These are phyloP conservation scores for Barnardius zonarius DNA, from an alignment of 2,113 vertebrate genomes.

Conservation along the genomic window DNA sequence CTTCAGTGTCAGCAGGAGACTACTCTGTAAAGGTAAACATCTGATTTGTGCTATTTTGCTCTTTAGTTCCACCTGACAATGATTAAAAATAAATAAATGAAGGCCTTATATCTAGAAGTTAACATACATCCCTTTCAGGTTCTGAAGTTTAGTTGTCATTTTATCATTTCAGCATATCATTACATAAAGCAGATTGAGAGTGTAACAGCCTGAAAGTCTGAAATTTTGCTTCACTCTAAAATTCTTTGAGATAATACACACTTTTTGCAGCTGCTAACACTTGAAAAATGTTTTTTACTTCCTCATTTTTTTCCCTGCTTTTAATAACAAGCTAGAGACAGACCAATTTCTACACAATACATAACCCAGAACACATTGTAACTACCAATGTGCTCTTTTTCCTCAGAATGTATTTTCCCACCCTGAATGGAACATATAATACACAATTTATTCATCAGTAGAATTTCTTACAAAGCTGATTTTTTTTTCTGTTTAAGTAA, in stretches of 20 bases:
- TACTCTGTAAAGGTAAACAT: neutral
- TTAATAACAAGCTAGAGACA: slow-evolving; percentile 33
- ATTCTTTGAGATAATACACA: neutral
- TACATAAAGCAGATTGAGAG: neutral
- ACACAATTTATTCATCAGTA: neutral
- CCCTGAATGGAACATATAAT: neutral
- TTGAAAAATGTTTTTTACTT: slow-evolving; percentile 37
- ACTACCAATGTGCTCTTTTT: neutral
- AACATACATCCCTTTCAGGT: neutral
- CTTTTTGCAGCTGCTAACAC: slow-evolving; percentile 36
- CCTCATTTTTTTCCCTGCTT: neutral
- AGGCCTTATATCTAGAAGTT: neutral
- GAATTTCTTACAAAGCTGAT: neutral
- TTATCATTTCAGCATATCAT: neutral
- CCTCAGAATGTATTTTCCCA: neutral
- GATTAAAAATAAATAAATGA: neutral
- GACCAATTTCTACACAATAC: slow-evolving; percentile 20
- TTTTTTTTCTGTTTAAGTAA: neutral
- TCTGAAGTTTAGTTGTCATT: neutral
- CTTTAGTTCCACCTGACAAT: neutral
- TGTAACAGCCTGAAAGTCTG: neutral
- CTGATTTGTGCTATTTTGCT: neutral
- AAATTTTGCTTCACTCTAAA: slow-evolving; percentile 21
- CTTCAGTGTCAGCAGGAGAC: neutral
- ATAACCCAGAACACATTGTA: neutral